These are phyloP conservation scores for Gonocerus acuteangulatus DNA, from an alignment of 2,888 invertebrate species.

Conservation along the genomic window DNA sequence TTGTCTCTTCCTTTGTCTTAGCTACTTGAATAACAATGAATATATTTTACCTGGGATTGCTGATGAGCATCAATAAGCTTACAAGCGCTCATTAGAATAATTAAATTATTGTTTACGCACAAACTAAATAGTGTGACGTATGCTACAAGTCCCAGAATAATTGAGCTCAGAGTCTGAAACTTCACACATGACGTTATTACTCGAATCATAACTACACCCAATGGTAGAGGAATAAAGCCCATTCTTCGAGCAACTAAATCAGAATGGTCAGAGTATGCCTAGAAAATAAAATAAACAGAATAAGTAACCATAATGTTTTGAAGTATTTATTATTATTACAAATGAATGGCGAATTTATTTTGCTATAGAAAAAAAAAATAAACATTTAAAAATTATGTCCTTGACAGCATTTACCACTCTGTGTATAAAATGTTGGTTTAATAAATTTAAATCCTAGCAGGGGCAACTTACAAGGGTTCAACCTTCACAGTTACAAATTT, in stretches of 20 bases:
- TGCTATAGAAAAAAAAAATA: too few relatives aligned
- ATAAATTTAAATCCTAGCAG: too few relatives aligned
- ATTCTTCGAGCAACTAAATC: constrained; percentile 92
- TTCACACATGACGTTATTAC: constrained; percentile 77
- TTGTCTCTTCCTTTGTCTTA: too few relatives aligned
- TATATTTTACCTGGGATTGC: constrained; percentile 32
- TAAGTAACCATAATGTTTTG: too few relatives aligned
- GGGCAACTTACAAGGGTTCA: too few relatives aligned
- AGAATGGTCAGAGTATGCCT: constrained; percentile 92
- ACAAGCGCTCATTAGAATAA: constrained; percentile 85
- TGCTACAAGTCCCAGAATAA: constrained; percentile 63
- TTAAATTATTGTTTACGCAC: constrained; percentile 75
- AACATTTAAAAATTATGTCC: too few relatives aligned
- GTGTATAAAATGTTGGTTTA: too few relatives aligned
- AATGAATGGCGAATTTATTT: too few relatives aligned
- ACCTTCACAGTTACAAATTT: too few relatives aligned
- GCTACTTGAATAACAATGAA: not conserved
- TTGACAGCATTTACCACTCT: too few relatives aligned
- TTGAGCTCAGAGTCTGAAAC: constrained; percentile 61
- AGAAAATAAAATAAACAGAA: constrained; percentile 24
- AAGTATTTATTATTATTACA: too few relatives aligned
- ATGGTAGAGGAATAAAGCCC: constrained; percentile 95
- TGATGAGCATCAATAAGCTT: constrained; percentile 70
- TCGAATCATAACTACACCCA: constrained; percentile 85
- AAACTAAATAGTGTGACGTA: constrained; percentile 68